phyloP scores from a whole-genome alignment of 2,888 invertebrate genomes.

The Rapana venosa region DNA sequence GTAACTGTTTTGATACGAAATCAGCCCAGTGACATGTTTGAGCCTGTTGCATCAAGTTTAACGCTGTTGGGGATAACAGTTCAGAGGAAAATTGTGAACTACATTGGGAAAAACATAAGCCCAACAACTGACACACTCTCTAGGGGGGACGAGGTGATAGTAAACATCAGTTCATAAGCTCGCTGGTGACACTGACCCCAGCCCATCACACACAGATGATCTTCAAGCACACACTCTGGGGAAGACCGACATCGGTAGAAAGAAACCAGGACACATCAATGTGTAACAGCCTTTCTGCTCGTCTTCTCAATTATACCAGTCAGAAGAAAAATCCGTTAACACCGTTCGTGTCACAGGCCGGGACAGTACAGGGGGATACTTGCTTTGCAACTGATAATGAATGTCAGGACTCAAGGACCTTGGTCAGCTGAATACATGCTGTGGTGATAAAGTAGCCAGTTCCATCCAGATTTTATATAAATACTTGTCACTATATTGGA shows the following conservation, averaged over 20 bases:
- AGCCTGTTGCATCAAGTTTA: not conserved
- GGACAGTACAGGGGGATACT: not conserved
- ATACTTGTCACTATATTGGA: not conserved
- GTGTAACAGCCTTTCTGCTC: slow-evolving; percentile 6
- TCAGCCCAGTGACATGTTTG: not conserved
- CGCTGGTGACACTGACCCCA: slow-evolving; percentile 13
- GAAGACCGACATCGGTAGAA: not conserved
- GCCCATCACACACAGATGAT: slow-evolving; percentile 4
- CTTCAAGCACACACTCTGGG: not conserved
- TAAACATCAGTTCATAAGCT: slow-evolving; percentile 8
- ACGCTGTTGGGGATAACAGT: not conserved
- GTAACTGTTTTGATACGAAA: not conserved
- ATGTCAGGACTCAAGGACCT: not conserved
- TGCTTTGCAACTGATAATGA: not conserved
- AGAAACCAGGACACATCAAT: not conserved
- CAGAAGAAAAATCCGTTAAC: not conserved
- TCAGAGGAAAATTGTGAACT: not conserved
- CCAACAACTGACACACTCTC: not conserved
- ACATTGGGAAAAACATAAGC: not conserved
- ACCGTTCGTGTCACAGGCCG: not conserved
- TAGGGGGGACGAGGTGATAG: not conserved
- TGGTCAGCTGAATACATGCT: not conserved
- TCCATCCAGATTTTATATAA: not conserved
- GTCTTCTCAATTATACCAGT: not conserved
- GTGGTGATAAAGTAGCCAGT: not conserved